Evolutionary conservation across 2,797 vertebrate species (phyloP), one percentile per base, ranked within the genome.

Genomic region (Notolabrus celidotus): DNA sequence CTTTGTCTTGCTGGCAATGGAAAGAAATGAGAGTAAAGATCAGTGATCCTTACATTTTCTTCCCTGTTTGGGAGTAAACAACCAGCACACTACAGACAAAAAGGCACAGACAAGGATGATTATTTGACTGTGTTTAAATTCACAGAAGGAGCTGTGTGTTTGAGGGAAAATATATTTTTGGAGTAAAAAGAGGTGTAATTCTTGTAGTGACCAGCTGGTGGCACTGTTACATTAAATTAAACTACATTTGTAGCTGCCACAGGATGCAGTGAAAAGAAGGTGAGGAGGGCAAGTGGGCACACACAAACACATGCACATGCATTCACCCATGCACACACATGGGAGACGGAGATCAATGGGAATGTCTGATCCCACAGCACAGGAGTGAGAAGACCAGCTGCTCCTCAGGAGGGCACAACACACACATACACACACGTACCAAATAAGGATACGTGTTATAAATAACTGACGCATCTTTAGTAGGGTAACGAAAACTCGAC

Each of bases 261-360:
- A 61, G 49, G 52, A 29, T 66, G 55, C 60, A 25, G 73, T 60
- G 73, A 55, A 72, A 74, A 67, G 55, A 63, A 83, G 57, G 74
- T 55, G 84, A 60, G 63, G 66, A 73, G 77, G 72, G 67, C 60
- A 77, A 53, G 34, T 36, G 33, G 50, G 50, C 33, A 15, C 31
- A 39, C 36, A 39, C 25, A 42, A 50, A 38, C 27, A 36, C 43
- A 58, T 22, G 38, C 29, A 41, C 20, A n/a, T 27, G n/a, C 57
- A 17, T n/a, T n/a, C 50, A 41, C 38, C 25, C 23, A 46, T 25
- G 56, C 36, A 33, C 47, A 29, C 29, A 20, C 62, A 33, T 46
- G 80, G 77, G 89, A 89, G 78, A 83, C 19, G 34, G 81, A 91
- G 92, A 94, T 94, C 93, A 92, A 92, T 94, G 91, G 74, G 83